Evolutionary conservation across 1,140 invertebrate species (phyloP).

Genomic region (Teleogryllus occipitalis): DNA sequence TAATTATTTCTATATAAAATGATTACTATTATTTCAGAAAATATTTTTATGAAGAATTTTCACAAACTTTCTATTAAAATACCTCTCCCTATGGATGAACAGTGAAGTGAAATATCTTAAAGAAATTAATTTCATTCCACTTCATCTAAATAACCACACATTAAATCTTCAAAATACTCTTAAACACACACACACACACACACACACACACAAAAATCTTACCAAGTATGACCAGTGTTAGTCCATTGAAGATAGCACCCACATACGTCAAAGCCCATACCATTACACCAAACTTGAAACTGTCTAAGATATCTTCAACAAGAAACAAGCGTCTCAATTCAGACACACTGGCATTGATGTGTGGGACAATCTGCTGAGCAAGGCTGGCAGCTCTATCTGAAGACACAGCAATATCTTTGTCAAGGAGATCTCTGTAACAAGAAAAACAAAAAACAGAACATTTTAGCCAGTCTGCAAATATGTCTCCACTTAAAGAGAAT

Average conservation of each 20-base stretch:
- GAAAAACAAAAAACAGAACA: slow-evolving; percentile 17
- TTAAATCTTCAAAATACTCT: too few relatives aligned
- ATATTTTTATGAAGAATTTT: too few relatives aligned
- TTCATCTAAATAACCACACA: too few relatives aligned
- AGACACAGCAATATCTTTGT: slow-evolving; percentile 73
- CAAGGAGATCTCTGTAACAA: slow-evolving; percentile 69
- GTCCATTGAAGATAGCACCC: slow-evolving; percentile 95
- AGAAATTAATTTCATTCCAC: too few relatives aligned
- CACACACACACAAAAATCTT: slow-evolving; percentile 29
- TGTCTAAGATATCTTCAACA: slow-evolving; percentile 93
- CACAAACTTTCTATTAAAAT: neutral
- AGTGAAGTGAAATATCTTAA: too few relatives aligned
- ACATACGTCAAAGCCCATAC: slow-evolving; percentile 94
- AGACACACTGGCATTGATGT: slow-evolving; percentile 67
- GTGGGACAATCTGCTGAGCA: slow-evolving; percentile 70
- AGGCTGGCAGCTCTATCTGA: slow-evolving; percentile 82
- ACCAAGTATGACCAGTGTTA: slow-evolving; percentile 93
- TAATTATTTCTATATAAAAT: too few relatives aligned
- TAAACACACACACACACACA: neutral
- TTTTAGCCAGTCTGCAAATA: too few relatives aligned
- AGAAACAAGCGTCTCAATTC: slow-evolving; percentile 88
- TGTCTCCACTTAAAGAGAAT: too few relatives aligned
- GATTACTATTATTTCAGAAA: too few relatives aligned
- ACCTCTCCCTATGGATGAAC: neutral
- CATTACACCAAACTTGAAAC: slow-evolving; percentile 84